These are phyloP conservation scores for Bothrops jararaca DNA, from an alignment of 2,113 vertebrate genomes.

Conservation along the genomic window DNA sequence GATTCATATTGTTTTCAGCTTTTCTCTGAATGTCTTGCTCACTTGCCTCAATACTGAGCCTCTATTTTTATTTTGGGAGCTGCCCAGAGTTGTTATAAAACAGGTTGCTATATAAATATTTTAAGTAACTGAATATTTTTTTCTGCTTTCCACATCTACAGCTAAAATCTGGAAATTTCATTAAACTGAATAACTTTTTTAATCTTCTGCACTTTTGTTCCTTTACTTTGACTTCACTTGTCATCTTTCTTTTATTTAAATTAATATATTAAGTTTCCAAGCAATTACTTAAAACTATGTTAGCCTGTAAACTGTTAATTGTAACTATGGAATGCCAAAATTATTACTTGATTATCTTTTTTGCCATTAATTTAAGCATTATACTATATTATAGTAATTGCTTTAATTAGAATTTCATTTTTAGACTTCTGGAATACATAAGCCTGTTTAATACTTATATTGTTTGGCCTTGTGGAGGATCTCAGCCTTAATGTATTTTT, in stretches of 20 bases:
- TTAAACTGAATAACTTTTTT: background rate
- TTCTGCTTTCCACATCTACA: background rate
- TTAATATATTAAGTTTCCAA: background rate
- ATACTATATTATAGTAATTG: background rate
- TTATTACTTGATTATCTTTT: background rate
- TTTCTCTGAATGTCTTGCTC: background rate
- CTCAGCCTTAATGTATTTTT: background rate
- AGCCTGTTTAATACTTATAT: background rate
- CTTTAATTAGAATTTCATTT: background rate
- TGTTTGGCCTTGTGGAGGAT: background rate
- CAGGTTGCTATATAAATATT: background rate
- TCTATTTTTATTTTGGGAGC: background rate
- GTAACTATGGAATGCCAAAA: background rate
- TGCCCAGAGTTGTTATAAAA: background rate
- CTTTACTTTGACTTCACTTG: background rate
- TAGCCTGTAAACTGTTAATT: background rate
- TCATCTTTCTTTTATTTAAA: background rate
- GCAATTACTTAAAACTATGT: background rate
- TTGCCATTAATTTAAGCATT: background rate
- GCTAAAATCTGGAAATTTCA: background rate
- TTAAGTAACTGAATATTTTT: background rate
- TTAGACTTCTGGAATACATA: background rate
- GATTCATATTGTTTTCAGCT: background rate
- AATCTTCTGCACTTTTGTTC: background rate
- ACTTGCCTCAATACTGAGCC: background rate